A percentile compares a stretch with the other conserved stretches of the same genome.
These are phyloP conservation scores for Xestia c-nigrum DNA, from an alignment of 2,888 invertebrate species.

Conservation along the genomic window DNA sequence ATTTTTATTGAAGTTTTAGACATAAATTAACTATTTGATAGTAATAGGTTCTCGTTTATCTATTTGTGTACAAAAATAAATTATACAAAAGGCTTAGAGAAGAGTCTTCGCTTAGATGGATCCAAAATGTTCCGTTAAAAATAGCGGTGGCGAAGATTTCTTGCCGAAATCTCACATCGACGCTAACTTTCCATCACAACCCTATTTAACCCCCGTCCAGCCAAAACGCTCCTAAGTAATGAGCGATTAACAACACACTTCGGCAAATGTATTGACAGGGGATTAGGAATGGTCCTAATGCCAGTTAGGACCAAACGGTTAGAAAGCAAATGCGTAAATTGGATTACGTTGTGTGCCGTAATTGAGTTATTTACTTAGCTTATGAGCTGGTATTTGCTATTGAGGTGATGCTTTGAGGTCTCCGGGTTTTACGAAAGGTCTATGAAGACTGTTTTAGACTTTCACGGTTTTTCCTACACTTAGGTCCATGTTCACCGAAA, in stretches of 20 bases:
- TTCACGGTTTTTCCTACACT: too few species aligned
- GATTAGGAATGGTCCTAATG: conserved; percentile 20
- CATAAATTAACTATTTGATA: neutral
- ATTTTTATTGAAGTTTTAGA: too few species aligned
- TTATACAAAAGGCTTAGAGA: neutral
- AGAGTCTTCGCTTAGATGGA: neutral
- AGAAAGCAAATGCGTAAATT: conserved; percentile 42
- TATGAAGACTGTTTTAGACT: too few species aligned
- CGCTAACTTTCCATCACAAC: neutral
- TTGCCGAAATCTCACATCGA: neutral
- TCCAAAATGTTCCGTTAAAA: neutral
- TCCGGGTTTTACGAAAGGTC: conserved; percentile 6
- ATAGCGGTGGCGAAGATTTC: neutral
- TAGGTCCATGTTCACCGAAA: too few species aligned
- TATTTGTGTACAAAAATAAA: too few species aligned
- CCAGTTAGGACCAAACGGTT: conserved; percentile 28
- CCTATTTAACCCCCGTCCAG: neutral
- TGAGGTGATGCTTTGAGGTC: conserved; percentile 7
- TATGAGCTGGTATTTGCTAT: conserved; percentile 37
- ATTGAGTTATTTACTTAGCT: conserved; percentile 56
- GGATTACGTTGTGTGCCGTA: conserved; percentile 43
- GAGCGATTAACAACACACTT: conserved; percentile 41
- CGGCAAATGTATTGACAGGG: conserved; percentile 35
- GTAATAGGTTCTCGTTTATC: neutral
- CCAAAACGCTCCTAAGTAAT: conserved; percentile 30